Evolutionary conservation across 2,888 invertebrate species (phyloP), one percentile per base, ranked within the genome.

Genomic region (Dyspetes luteomarginatus): DNA sequence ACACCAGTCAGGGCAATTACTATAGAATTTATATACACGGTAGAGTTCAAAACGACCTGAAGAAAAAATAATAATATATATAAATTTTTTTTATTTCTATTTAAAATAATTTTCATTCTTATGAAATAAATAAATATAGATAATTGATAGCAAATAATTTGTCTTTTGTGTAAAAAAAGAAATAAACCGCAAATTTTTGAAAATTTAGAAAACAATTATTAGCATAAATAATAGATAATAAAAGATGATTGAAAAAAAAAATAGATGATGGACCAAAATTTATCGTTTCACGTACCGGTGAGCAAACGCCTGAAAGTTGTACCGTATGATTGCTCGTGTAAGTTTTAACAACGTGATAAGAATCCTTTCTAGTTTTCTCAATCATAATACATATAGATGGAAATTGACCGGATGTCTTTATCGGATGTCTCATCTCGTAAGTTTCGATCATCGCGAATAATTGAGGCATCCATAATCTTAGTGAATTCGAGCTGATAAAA

Each of bases 391-490:
- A 89, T 36, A 89, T 86, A 0, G 88, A 86, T 9, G 89, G 88
- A 55, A 87, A 85, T 12, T 85, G 26, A 77, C 78, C 58, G 56
- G 83, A 76, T 7, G 77, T 82, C 48, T 81, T 74, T 12, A 82
- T 4, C 28, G 83, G 82, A 69, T 88, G 86, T 64, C 67, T 85
- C 12, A 76, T 75, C 67, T 93, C 92, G 71, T 91, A 86, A 58
- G 93, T 92, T 12, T 90, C 89, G 55, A 96, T 95, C 90, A 96
- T 95, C 52, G 96, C 95, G 84, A 97, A 97, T 12, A 98, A 93
- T 90, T 97, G 97, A 0, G 97, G 97, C 88, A 97, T 94, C 97
- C 98, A 98, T 36, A 97, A 93, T 64, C 97, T 95, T 36, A 98
- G 93, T 0, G 97, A 97, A 89, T 97, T 98, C 84, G 96, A 94